Evolutionary conservation across 2,113 vertebrate genomes (phyloP).

Genomic region (Leiothrix lutea): DNA sequence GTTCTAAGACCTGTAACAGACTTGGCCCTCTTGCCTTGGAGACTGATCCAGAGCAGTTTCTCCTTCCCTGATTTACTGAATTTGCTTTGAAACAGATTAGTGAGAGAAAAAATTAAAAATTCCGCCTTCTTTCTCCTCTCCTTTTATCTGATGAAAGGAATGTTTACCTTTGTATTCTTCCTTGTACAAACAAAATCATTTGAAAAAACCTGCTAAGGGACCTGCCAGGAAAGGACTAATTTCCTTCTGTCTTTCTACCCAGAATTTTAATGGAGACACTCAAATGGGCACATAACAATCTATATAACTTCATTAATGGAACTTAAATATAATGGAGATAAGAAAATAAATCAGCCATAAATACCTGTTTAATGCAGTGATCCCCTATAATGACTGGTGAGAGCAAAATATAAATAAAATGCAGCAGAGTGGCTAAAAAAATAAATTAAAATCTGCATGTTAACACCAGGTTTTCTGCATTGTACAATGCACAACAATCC

Average conservation of each 20-base stretch:
- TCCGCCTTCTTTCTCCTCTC: neutral
- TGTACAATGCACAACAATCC: neutral
- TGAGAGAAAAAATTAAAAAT: neutral
- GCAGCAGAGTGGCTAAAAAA: neutral
- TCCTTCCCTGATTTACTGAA: neutral
- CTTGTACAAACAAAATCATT: neutral
- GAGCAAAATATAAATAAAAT: neutral
- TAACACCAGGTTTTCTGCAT: neutral
- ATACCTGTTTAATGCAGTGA: neutral
- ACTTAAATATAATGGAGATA: neutral
- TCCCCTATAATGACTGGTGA: neutral
- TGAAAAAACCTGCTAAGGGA: neutral
- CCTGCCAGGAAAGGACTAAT: neutral
- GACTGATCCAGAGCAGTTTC: neutral
- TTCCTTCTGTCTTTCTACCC: neutral
- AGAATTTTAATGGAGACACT: neutral
- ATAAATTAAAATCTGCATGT: neutral
- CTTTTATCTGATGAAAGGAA: slow-evolving; percentile 5
- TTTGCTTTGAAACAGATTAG: neutral
- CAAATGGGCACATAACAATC: neutral
- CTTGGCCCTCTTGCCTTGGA: neutral
- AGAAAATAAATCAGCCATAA: neutral
- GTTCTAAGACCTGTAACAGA: neutral
- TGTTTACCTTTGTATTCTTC: neutral
- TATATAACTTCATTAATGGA: neutral